Evolutionary conservation across 2,888 invertebrate species (phyloP), one percentile per base, ranked within the genome.

Genomic region (Uropetala carovei): DNA sequence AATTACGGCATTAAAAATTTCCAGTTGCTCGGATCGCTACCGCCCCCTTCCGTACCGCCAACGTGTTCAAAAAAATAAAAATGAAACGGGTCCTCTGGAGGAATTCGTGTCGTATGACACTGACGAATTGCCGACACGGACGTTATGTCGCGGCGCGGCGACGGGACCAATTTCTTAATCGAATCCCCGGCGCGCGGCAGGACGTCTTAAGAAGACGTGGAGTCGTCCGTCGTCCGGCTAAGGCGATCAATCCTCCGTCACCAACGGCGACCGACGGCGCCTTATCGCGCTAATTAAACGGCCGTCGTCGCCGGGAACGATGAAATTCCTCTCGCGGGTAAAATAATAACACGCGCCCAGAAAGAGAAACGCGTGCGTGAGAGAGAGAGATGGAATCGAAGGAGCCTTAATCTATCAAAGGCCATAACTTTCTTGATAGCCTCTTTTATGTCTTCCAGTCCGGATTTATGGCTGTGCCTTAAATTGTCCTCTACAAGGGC

Each of bases 81-180:
- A 22, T n/a, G 43, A 68, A 68, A 8, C n/a, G 7, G 18, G 64
- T n/a, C 64, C 68, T n/a, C 11, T 18, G n/a, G 68, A 68, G 68
- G 68, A 68, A 68, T 68, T 7, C 68, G 68, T 68, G 16, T 68
- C 68, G n/a, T 68, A 68, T 18, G 68, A 68, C 68, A 68, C n/a
- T 68, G 68, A 68, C 68, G 22, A 68, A 68, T 68, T 18, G 68
- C n/a, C 68, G 68, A 68, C 68, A 68, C 68, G 68, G 68, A 68
- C 68, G 18, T 68, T 68, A 68, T 68, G 68, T 18, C 68, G 18
- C 68, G 68, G 18, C 68, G 68, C n/a, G 22, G 22, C n/a, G 68
- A 68, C 68, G 68, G 68, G 68, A n/a, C 68, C 68, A 68, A 68
- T 68, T 68, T 68, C 68, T 68, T 68, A 68, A 68, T 68, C 68